A percentile compares a stretch with the other conserved stretches of the same genome.
These are phyloP conservation scores for Noctua comes DNA, from an alignment of 2,888 invertebrate species.

Conservation along the genomic window DNA sequence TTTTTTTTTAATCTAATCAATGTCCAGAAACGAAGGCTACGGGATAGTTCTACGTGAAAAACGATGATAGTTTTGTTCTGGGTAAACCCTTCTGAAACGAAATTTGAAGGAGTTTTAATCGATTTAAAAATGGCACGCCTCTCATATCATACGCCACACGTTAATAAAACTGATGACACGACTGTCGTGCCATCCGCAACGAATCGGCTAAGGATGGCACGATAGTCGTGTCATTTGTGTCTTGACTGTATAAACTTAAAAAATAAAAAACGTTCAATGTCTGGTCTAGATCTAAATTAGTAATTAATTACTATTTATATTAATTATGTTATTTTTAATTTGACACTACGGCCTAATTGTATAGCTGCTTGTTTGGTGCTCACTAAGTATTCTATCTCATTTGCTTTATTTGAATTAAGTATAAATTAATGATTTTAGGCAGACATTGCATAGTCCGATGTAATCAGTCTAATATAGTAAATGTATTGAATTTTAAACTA, in stretches of 20 bases:
- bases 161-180: too few relatives aligned
- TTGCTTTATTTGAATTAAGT: slow-evolving; percentile 19
- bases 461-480: not conserved
- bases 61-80: too few relatives aligned
- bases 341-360: slow-evolving; percentile 35
- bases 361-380: slow-evolving; percentile 29
- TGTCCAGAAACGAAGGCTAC: too few relatives aligned
- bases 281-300: slow-evolving; percentile 25
- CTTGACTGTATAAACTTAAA: slow-evolving; percentile 9
- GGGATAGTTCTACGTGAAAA: too few relatives aligned
- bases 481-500: not conserved
- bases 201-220: too few relatives aligned
- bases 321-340: slow-evolving; percentile 16
- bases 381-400: slow-evolving; percentile 9
- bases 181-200: too few relatives aligned
- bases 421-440: not conserved
- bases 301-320: slow-evolving; percentile 4
- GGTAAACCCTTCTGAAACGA: too few relatives aligned
- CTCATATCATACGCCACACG: too few relatives aligned
- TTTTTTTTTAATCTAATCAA: too few relatives aligned
- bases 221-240: not conserved
- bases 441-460: not conserved
- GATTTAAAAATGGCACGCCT: too few relatives aligned
- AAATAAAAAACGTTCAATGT: not conserved
- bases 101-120: too few relatives aligned